Percentiles rank a stretch among this genome's conserved stretches.
Conservation (phyloP, 2,797 vertebrate genomes). For the Oreochromis mossambicus region DNA sequence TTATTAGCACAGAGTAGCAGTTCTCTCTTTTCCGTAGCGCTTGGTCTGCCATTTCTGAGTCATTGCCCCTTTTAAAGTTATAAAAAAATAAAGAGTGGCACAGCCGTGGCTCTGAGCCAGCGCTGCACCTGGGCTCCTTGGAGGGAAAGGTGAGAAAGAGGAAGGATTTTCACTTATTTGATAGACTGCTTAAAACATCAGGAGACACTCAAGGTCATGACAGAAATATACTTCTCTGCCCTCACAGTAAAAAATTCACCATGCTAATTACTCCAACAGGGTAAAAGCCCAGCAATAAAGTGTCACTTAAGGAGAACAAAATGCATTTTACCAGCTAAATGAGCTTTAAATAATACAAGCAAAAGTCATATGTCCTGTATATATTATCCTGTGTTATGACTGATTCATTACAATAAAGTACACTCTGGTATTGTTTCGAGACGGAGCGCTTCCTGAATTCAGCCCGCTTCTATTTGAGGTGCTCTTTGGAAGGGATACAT, state of each 20-base stretch:
- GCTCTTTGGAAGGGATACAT: neutral
- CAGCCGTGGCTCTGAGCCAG: neutral
- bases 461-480: neutral
- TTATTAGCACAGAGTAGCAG: constrained; percentile 4
- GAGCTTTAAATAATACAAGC: neutral
- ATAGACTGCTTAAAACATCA: neutral
- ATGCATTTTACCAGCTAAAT: neutral
- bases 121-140: constrained; percentile 2
- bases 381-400: neutral
- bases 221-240: constrained; percentile 1
- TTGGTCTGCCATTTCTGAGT: neutral
- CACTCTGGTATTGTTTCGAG: neutral
- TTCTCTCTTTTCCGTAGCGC: neutral
- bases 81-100: neutral
- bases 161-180: constrained; percentile 4
- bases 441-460: neutral
- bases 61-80: constrained; percentile 14
- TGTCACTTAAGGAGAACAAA: neutral
- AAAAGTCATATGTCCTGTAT: neutral
- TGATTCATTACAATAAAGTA: neutral
- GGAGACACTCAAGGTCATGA: constrained; percentile 16
- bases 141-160: constrained; percentile 29
- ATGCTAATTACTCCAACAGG: neutral
- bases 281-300: neutral
- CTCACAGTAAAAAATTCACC: neutral